phyloP scores from a whole-genome alignment of 2,888 invertebrate species.

The Trypoxylon attenuatum region DNA sequence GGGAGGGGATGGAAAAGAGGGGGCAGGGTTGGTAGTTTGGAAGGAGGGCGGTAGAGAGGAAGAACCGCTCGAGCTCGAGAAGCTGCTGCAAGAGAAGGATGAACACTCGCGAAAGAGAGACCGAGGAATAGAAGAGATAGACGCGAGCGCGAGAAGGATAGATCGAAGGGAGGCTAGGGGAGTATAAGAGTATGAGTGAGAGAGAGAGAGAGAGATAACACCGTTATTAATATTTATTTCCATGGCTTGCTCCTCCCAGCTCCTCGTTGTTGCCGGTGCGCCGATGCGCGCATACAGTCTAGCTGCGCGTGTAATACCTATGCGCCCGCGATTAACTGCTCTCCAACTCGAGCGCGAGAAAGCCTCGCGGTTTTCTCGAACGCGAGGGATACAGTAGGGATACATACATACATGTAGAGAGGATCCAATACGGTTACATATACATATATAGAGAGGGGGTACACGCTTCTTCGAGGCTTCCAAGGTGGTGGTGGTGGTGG shows the following conservation, averaged over 20 bases:
- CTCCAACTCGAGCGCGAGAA: too few relatives aligned
- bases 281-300: slow-evolving; percentile 20
- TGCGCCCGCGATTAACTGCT: background rate
- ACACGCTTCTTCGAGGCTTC: too few relatives aligned
- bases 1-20: slow-evolving; percentile 8
- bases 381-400: too few relatives aligned
- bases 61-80: background rate
- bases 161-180: slow-evolving; percentile 9
- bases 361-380: too few relatives aligned
- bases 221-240: slow-evolving; percentile 68
- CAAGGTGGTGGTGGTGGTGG: too few relatives aligned
- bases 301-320: background rate
- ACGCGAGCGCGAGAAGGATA: slow-evolving; percentile 8
- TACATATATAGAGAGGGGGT: too few relatives aligned
- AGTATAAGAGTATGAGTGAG: slow-evolving; percentile 6
- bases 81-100: slow-evolving; percentile 6
- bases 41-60: background rate
- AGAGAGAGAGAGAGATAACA: slow-evolving; percentile 27
- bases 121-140: slow-evolving; percentile 3
- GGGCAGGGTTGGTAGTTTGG: slow-evolving; percentile 1
- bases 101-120: background rate
- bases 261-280: slow-evolving; percentile 53
- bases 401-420: too few relatives aligned
- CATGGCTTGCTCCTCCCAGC: slow-evolving; percentile 47
- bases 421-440: too few relatives aligned